These are phyloP conservation scores for Microplitis mediator DNA, from an alignment of 1,140 invertebrate species.

Conservation along the genomic window DNA sequence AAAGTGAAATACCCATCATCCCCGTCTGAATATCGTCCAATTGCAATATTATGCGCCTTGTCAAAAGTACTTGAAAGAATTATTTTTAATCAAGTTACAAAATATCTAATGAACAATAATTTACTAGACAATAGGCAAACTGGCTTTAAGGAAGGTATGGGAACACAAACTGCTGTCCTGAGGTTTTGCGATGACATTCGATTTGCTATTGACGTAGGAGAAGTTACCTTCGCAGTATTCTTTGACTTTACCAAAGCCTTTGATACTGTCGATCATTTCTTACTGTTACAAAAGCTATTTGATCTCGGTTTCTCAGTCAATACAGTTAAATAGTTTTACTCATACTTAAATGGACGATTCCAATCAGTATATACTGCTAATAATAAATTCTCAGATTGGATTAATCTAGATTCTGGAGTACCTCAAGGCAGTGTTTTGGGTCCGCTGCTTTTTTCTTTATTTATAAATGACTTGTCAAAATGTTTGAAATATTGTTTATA, in stretches of 20 bases:
- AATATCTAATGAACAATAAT: not conserved
- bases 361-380: too few relatives aligned
- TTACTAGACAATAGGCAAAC: not conserved
- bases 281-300: not conserved
- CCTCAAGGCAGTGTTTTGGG: conserved; percentile 8
- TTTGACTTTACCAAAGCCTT: not conserved
- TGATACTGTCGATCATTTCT: not conserved
- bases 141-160: not conserved
- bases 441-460: not conserved
- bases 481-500: too few relatives aligned
- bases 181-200: not conserved
- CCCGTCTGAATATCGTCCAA: not conserved
- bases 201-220: not conserved
- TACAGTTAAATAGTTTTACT: too few relatives aligned
- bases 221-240: not conserved
- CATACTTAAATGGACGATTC: too few relatives aligned
- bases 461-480: not conserved
- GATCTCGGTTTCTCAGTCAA: too few relatives aligned
- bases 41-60: not conserved
- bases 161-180: not conserved
- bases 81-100: not conserved
- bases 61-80: not conserved
- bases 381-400: not conserved
- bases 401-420: not conserved
- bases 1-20: not conserved